Evolutionary conservation across 2,113 vertebrate genomes (phyloP).

Genomic region (Callithrix jacchus): DNA sequence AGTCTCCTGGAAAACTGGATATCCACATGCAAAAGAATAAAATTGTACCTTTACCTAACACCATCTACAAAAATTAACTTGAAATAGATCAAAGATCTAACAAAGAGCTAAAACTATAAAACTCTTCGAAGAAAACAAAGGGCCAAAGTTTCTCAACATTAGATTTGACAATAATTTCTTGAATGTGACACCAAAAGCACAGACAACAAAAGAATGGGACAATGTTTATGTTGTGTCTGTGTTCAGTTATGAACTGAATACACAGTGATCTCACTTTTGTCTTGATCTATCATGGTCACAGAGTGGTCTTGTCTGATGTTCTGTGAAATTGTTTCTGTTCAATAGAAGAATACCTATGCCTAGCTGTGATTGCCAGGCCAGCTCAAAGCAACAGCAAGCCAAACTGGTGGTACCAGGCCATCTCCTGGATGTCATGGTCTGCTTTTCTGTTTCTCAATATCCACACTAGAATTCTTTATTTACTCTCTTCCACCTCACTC

Average conservation of each 20-base stretch:
- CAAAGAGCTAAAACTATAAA: not conserved
- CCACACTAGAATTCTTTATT: not conserved
- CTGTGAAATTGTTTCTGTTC: not conserved
- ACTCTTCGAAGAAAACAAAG: not conserved
- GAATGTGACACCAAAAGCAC: not conserved
- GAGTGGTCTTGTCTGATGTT: not conserved
- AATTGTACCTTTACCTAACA: not conserved
- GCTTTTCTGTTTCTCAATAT: not conserved
- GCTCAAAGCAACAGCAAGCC: not conserved
- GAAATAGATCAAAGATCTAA: constrained; percentile 10
- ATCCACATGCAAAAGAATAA: not conserved
- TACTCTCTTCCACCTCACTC: not conserved
- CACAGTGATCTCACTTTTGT: not conserved
- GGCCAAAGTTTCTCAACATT: not conserved
- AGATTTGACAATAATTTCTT: not conserved
- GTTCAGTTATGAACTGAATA: not conserved
- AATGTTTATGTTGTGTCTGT: not conserved
- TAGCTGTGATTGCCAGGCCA: not conserved
- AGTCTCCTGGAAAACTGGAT: not conserved
- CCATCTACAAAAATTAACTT: not conserved
- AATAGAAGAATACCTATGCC: not conserved
- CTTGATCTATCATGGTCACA: not conserved
- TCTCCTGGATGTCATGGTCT: not conserved
- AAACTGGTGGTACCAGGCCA: not conserved
- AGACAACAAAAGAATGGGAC: not conserved